phyloP scores from a whole-genome alignment of 2,113 vertebrate species.

The Pituophis catenifer region DNA sequence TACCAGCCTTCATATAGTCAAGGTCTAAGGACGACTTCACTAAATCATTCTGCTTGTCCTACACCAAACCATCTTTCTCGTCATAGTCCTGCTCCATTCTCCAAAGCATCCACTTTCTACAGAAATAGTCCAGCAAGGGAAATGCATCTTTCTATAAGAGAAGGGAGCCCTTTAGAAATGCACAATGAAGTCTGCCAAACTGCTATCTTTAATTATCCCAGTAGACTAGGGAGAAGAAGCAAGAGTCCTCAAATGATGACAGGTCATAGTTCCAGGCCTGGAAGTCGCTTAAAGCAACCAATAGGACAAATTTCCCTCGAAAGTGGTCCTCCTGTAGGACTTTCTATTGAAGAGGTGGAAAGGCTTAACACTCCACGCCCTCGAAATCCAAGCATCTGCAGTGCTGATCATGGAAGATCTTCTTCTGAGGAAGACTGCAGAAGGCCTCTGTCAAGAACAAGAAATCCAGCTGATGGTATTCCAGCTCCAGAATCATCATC shows the following conservation, averaged over 20 bases:
- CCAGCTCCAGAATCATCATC: conserved; percentile 94
- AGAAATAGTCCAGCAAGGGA: conserved; percentile 90
- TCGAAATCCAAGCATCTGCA: conserved; percentile 96
- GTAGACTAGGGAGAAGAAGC: conserved; percentile 89
- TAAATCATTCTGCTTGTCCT: conserved; percentile 89
- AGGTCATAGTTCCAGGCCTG: conserved; percentile 82
- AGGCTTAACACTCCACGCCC: conserved; percentile 94
- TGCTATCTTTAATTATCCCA: conserved; percentile 88
- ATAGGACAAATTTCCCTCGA: conserved; percentile 89
- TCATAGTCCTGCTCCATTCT: conserved; percentile 92
- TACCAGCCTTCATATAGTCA: conserved; percentile 88
- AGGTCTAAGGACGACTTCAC: conserved; percentile 81
- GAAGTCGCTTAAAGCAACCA: conserved; percentile 92
- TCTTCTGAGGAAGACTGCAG: conserved; percentile 93
- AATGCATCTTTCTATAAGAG: conserved; percentile 84
- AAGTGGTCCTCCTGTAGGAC: conserved; percentile 86
- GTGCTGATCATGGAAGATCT: conserved; percentile 93
- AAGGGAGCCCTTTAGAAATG: conserved; percentile 85
- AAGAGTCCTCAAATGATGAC: conserved; percentile 93
- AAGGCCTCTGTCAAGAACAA: conserved; percentile 86
- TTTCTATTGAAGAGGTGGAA: conserved; percentile 96
- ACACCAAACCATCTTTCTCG: conserved; percentile 89
- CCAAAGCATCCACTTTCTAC: conserved; percentile 89
- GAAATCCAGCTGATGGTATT: conserved; percentile 93
- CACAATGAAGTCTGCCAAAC: conserved; percentile 85